These are phyloP conservation scores for Conus ventricosus DNA, from an alignment of 1,140 invertebrate genomes.

Conservation along the genomic window DNA sequence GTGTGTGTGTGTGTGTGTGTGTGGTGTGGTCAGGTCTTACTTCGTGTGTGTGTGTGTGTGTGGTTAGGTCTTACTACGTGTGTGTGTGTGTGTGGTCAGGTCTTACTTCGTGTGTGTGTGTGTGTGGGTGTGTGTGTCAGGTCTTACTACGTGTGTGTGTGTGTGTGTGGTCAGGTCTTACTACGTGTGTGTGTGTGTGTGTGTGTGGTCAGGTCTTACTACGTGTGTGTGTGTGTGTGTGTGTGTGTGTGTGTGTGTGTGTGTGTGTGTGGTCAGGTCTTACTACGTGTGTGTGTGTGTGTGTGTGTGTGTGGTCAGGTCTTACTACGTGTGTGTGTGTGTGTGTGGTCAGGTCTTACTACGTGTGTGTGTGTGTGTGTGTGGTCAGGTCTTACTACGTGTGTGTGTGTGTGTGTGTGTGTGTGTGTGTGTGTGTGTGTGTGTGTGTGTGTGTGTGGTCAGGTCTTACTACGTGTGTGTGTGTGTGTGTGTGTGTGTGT, in stretches of 20 bases:
- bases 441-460: too few species aligned
- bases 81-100: background rate
- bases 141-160: too few species aligned
- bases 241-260: background rate
- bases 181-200: too few species aligned
- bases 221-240: background rate
- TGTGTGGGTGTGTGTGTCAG: background rate
- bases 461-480: too few species aligned
- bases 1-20: background rate
- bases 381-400: too few species aligned
- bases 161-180: too few species aligned
- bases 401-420: background rate
- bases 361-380: slow-evolving; percentile 13
- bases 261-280: too few species aligned
- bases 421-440: background rate
- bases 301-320: too few species aligned
- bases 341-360: too few species aligned
- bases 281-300: background rate
- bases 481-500: background rate
- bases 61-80: background rate
- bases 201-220: too few species aligned
- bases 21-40: too few species aligned
- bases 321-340: background rate
- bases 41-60: background rate
- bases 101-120: too few species aligned